phyloP scores from a whole-genome alignment of 2,113 vertebrate species.

The Furnarius figulus region DNA sequence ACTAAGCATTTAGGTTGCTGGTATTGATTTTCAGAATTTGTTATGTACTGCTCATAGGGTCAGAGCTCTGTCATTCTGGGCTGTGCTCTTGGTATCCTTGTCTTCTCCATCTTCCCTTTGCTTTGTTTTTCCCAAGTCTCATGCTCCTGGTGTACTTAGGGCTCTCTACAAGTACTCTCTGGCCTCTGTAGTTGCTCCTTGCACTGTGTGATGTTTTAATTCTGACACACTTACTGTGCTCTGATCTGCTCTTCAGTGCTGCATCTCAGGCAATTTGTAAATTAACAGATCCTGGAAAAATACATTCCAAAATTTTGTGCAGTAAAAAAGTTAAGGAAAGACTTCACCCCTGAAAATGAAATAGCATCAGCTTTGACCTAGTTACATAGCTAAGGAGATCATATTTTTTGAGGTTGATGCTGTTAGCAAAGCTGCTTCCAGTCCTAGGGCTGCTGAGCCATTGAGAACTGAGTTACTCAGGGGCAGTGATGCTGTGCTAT shows the following conservation, averaged over 20 bases:
- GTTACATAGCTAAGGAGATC: not conserved
- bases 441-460: not conserved
- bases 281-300: not conserved
- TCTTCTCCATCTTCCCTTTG: not conserved
- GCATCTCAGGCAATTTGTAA: not conserved
- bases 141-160: not conserved
- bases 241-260: not conserved
- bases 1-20: not conserved
- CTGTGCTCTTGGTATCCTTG: not conserved
- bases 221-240: not conserved
- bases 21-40: not conserved
- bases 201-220: not conserved
- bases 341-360: not conserved
- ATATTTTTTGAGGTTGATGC: not conserved
- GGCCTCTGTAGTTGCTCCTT: not conserved
- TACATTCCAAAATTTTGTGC: not conserved
- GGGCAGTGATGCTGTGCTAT: accelerated
- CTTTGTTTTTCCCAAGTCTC: not conserved
- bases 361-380: not conserved
- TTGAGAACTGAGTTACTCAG: not conserved
- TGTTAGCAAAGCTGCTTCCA: not conserved
- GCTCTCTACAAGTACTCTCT: not conserved
- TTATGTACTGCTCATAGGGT: not conserved
- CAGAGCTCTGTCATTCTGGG: not conserved
- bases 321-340: not conserved